Percentiles rank a stretch among this genome's conserved stretches.
phyloP scores from a whole-genome alignment of 1,140 invertebrate genomes.

The Caenorhabditis remanei region DNA sequence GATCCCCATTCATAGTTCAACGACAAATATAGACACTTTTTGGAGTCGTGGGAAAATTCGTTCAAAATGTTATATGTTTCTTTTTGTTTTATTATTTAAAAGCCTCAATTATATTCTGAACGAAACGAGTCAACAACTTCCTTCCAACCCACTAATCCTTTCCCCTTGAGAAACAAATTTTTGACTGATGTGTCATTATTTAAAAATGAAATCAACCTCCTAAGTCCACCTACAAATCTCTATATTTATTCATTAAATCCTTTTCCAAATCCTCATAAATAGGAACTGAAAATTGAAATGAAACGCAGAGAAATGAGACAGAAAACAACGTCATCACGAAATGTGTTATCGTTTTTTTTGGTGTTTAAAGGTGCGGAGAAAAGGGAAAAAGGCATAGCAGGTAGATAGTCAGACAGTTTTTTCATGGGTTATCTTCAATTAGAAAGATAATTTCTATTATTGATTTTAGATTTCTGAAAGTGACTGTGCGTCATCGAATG shows the following conservation, averaged over 20 bases:
- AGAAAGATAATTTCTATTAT: neutral
- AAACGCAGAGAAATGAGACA: conserved; percentile 12
- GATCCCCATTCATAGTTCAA: conserved; percentile 26
- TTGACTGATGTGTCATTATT: neutral
- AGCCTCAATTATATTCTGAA: too few species aligned
- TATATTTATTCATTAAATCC: too few species aligned
- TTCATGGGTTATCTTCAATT: neutral
- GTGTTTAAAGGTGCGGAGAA: conserved; percentile 20
- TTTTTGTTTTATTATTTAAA: neutral
- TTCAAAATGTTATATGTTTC: neutral
- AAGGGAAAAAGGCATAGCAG: too few species aligned
- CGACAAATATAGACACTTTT: neutral
- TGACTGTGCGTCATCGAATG: neutral
- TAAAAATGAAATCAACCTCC: too few species aligned
- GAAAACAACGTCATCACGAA: conserved; percentile 11
- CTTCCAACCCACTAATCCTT: too few species aligned
- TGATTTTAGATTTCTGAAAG: neutral
- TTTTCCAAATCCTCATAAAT: neutral
- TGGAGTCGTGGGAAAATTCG: conserved; percentile 18
- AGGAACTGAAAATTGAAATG: neutral
- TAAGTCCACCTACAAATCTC: too few species aligned
- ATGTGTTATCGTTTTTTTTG: conserved; percentile 37
- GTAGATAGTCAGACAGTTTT: conserved; percentile 11
- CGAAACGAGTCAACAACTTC: too few species aligned
- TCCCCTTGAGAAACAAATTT: too few species aligned